phyloP scores from a whole-genome alignment of 2,888 invertebrate genomes.

The Sesamia inferens region DNA sequence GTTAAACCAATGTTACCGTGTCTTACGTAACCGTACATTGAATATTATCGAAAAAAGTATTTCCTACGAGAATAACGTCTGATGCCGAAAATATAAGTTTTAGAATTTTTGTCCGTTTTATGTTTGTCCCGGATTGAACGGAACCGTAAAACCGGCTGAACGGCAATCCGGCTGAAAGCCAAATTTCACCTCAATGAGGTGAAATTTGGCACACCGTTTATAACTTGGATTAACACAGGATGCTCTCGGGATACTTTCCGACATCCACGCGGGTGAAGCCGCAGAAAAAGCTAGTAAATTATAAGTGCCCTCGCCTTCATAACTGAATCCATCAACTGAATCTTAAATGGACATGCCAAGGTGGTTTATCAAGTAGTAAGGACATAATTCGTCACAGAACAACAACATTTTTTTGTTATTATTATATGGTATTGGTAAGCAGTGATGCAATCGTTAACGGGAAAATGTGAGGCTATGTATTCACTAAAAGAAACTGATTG shows the following conservation, averaged over 20 bases:
- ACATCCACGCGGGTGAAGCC: background rate
- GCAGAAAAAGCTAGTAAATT: background rate
- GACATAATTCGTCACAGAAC: background rate
- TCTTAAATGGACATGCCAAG: slow-evolving; percentile 32
- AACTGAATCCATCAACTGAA: background rate
- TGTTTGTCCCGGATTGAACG: background rate
- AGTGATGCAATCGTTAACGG: too few species aligned
- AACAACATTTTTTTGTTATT: background rate
- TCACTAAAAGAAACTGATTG: too few species aligned
- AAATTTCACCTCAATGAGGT: too few species aligned
- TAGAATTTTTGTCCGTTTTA: background rate
- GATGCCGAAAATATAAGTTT: background rate
- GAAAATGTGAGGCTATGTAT: too few species aligned
- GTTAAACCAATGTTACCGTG: too few species aligned
- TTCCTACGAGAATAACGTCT: background rate
- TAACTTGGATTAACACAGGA: background rate
- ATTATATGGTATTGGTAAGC: too few species aligned
- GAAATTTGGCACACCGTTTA: background rate
- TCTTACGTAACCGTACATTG: background rate
- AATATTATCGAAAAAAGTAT: background rate
- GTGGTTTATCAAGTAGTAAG: slow-evolving; percentile 14
- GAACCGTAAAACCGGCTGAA: background rate
- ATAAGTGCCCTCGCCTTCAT: background rate
- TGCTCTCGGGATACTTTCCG: background rate
- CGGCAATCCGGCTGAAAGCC: too few species aligned